These are phyloP conservation scores for Agrochola litura DNA, from an alignment of 2,888 invertebrate genomes.

Conservation along the genomic window DNA sequence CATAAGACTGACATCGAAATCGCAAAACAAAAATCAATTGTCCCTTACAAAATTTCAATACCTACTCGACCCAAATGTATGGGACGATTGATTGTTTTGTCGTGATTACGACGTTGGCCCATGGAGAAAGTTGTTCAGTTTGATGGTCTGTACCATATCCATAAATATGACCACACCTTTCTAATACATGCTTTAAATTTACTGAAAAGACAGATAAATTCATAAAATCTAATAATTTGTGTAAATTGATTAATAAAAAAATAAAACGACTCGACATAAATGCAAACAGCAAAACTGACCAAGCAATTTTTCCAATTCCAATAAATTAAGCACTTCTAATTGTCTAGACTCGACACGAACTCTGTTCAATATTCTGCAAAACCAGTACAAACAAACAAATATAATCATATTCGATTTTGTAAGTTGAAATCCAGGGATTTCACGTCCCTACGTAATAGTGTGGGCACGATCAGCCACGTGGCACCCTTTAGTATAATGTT, in stretches of 20 bases:
- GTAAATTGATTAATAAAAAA: neutral
- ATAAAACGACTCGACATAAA: neutral
- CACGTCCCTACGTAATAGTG: constrained; percentile 73
- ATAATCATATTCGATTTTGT: constrained; percentile 73
- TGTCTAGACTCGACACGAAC: constrained; percentile 23
- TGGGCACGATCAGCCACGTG: constrained; percentile 76
- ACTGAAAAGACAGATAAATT: neutral
- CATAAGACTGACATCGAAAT: no score
- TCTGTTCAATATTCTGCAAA: constrained; percentile 49
- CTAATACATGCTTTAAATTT: neutral
- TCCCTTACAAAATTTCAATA: no score
- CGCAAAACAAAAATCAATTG: no score
- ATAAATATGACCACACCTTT: neutral
- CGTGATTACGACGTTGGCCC: no score
- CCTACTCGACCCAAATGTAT: no score
- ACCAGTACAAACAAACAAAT: constrained; percentile 56
- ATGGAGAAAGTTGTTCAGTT: neutral
- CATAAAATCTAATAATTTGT: neutral
- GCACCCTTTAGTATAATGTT: constrained; percentile 72
- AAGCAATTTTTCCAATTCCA: constrained; percentile 23
- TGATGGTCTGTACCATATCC: no score
- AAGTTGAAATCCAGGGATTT: constrained; percentile 73
- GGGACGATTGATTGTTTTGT: no score
- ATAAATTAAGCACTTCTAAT: constrained; percentile 30
- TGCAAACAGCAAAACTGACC: constrained; percentile 4